Conservation (phyloP, 2,888 invertebrate species). For the Cyclophora albipunctata region DNA sequence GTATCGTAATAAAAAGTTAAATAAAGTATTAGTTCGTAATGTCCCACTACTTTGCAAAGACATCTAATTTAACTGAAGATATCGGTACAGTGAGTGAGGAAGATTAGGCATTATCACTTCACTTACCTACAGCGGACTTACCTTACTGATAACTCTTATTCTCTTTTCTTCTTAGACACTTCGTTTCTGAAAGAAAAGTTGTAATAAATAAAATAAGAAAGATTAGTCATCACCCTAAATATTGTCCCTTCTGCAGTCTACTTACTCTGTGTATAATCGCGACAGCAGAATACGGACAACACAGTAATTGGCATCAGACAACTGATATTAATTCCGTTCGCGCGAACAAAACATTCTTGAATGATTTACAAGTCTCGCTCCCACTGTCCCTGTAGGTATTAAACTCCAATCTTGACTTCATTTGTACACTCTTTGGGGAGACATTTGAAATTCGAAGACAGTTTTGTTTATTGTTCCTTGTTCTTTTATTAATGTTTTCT, state of each 20-base stretch:
- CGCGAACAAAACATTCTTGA: slow-evolving; percentile 36
- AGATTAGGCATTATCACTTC: too few relatives aligned
- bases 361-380: slow-evolving; percentile 52
- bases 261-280: slow-evolving; percentile 40
- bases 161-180: too few relatives aligned
- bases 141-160: too few relatives aligned
- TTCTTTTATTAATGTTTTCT: slow-evolving; percentile 12
- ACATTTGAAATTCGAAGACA: slow-evolving; percentile 21
- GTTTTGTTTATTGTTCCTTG: slow-evolving; percentile 19
- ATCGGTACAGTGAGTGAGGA: too few relatives aligned
- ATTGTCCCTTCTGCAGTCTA: slow-evolving; percentile 17
- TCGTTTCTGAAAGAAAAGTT: too few relatives aligned
- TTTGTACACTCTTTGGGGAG: slow-evolving; percentile 39
- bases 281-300: slow-evolving; percentile 58
- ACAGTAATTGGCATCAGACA: slow-evolving; percentile 63
- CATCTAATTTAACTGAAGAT: too few relatives aligned
- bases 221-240: too few relatives aligned
- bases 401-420: slow-evolving; percentile 39
- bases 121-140: too few relatives aligned
- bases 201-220: too few relatives aligned
- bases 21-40: too few relatives aligned
- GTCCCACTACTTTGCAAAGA: too few relatives aligned
- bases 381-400: slow-evolving; percentile 34
- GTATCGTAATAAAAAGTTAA: too few relatives aligned
- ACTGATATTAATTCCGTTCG: slow-evolving; percentile 64